A percentile compares a stretch with the other conserved stretches of the same genome.
Evolutionary conservation across 1,140 invertebrate genomes (phyloP).

Genomic region (Hermetia illucens): DNA sequence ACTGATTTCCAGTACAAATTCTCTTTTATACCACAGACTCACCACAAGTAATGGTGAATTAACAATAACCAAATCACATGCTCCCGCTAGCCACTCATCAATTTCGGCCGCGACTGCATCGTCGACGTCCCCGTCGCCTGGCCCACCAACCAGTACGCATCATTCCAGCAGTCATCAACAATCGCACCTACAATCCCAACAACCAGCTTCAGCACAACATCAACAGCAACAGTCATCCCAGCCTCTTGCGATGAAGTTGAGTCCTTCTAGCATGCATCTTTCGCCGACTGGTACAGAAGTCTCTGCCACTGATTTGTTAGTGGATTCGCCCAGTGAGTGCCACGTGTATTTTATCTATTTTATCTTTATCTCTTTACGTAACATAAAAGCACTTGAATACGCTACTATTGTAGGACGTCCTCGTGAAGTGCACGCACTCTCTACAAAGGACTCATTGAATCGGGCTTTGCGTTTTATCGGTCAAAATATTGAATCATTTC

Average conservation of each 20-base stretch:
- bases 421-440: too few relatives aligned
- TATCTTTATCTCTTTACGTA: too few relatives aligned
- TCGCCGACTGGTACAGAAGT: slow-evolving; percentile 41
- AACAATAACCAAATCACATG: slow-evolving; percentile 59
- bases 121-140: slow-evolving; percentile 30
- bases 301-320: slow-evolving; percentile 47
- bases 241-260: slow-evolving; percentile 1
- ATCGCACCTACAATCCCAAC: neutral
- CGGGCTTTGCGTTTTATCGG: too few relatives aligned
- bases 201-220: slow-evolving; percentile 1
- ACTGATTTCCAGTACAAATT: neutral
- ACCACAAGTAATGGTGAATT: slow-evolving; percentile 61
- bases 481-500: too few relatives aligned
- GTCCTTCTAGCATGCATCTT: slow-evolving; percentile 14
- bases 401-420: too few relatives aligned
- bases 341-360: too few relatives aligned
- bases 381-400: too few relatives aligned
- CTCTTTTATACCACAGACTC: slow-evolving; percentile 33
- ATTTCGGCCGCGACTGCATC: slow-evolving; percentile 42
- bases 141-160: slow-evolving; percentile 22
- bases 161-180: slow-evolving; percentile 4
- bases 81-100: slow-evolving; percentile 38
- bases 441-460: too few relatives aligned
- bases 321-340: slow-evolving; percentile 68
- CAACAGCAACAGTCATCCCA: slow-evolving; percentile 4